Percentiles rank a stretch among this genome's conserved stretches.
Conservation (phyloP, 2,888 invertebrate species). For the Cataglyphis altisquamis region DNA sequence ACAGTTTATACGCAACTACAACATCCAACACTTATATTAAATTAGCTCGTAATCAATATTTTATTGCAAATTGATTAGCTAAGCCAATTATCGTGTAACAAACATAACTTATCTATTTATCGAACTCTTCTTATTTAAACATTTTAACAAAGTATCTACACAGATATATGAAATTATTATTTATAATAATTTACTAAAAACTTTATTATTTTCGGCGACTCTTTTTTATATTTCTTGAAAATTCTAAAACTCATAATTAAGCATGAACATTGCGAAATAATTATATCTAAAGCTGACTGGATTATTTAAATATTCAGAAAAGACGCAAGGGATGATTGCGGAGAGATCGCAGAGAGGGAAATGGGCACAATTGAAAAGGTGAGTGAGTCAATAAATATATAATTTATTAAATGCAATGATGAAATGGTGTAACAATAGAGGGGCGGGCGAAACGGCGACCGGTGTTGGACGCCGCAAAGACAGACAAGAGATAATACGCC, state of each 20-base stretch:
- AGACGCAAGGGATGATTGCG: not conserved
- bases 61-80: not conserved
- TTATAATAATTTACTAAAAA: not conserved
- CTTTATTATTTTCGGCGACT: not conserved
- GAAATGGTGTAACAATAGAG: conserved; percentile 86
- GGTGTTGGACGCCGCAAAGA: conserved; percentile 68
- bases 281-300: not conserved
- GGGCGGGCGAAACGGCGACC: conserved; percentile 74
- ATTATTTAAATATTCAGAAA: conserved; percentile 6
- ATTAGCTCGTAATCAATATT: conserved; percentile 6
- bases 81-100: not conserved
- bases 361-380: conserved; percentile 77
- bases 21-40: not conserved
- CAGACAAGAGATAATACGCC: conserved; percentile 76
- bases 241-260: not conserved
- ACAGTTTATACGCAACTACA: conserved; percentile 7
- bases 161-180: not conserved
- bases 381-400: conserved; percentile 85
- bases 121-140: not conserved
- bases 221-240: not conserved
- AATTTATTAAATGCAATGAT: conserved; percentile 87
- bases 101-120: not conserved
- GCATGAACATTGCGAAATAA: not conserved
- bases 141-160: not conserved
- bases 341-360: conserved; percentile 21